Evolutionary conservation across 2,113 vertebrate genomes (phyloP), one percentile per base, ranked within the genome.

Genomic region (Terrapene triunguis): DNA sequence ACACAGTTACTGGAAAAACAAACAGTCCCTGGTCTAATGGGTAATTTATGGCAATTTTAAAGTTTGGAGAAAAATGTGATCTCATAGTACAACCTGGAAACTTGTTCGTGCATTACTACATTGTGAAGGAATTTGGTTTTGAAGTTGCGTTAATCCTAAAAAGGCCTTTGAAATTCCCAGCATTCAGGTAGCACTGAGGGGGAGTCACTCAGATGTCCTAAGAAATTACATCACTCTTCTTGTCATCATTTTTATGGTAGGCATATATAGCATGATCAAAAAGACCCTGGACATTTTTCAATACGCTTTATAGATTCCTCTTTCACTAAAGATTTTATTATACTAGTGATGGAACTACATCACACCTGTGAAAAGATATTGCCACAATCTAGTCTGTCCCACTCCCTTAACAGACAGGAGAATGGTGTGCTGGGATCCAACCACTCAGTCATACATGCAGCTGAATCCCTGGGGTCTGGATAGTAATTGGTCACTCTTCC

Each of bases 21-120:
- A 95, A 95, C 48, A 96, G 81, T 57, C 87, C 2, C 2, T 91
- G 91, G 27, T 95, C 90, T 95, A 1, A 0, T 62, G 51, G 82
- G 81, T 90, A 96, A 97, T 97, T 97, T 97, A 97, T 90, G 59
- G 82, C 81, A 87, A 94, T 96, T 96, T 95, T 96, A 51, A 93
- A 93, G 69, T 92, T 42, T 92, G 92, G 50, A 92, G 83, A 97
- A 97, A 96, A 69, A 54, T 84, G 93, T 98, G 97, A 97, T 93
- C 97, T 98, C 97, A 97, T 95, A 85, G 65, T 89, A 69, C 10
- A 86, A 48, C 54, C 85, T 93, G 42, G 69, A 96, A 95, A 91
- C 89, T 85, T 97, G 81, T 94, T 35, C 83, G 65, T 94, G 95
- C 85, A 84, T 96, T 97, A 96, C 95, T 8, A 3, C 72, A 95